Conservation (phyloP, 1,140 invertebrate species). For the Metopolophium dirhodum region DNA sequence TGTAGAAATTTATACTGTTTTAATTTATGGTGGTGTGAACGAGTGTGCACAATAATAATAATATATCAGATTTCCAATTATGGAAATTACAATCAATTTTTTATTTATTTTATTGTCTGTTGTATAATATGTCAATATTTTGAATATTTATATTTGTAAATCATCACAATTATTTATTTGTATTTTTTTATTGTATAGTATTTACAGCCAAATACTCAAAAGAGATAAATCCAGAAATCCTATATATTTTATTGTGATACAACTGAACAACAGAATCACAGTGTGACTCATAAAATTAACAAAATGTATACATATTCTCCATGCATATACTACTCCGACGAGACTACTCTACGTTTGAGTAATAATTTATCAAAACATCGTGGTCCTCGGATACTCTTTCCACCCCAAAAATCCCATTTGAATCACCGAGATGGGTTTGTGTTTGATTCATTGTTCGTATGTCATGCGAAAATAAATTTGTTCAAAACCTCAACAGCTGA, state of each 20-base stretch:
- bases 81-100: background rate
- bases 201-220: background rate
- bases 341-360: background rate
- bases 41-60: background rate
- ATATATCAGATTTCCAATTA: background rate
- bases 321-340: background rate
- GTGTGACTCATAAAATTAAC: constrained; percentile 4
- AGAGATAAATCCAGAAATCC: too few species aligned
- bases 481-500: constrained; percentile 34
- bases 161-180: background rate
- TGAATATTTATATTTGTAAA: background rate
- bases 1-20: background rate
- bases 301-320: background rate
- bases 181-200: background rate
- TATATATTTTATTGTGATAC: background rate
- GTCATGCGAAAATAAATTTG: constrained; percentile 40
- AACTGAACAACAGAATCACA: background rate
- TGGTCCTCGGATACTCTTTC: background rate
- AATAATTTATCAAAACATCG: constrained; percentile 19
- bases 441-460: background rate
- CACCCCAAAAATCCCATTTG: constrained; percentile 6
- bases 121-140: background rate
- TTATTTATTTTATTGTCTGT: background rate
- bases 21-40: background rate
- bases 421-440: constrained; percentile 1